Evolutionary conservation across 2,113 vertebrate genomes (phyloP).

Genomic region (Ctenomys sociabilis): DNA sequence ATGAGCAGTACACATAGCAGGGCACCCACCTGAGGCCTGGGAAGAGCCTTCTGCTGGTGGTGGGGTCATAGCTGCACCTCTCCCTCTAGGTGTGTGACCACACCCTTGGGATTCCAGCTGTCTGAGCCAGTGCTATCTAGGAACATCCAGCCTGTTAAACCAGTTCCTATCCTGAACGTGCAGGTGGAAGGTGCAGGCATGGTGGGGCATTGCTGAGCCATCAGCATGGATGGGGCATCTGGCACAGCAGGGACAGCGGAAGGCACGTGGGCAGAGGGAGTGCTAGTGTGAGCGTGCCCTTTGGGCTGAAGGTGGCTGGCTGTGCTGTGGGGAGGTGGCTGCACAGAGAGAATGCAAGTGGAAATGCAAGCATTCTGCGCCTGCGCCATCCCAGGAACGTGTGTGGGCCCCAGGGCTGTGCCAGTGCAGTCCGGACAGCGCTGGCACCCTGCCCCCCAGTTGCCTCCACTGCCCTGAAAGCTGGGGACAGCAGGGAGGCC

Average conservation of each 20-base stretch:
- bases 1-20: fast-evolving
- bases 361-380: background rate
- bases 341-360: background rate
- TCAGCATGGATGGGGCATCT: background rate
- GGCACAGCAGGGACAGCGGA: background rate
- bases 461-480: slow-evolving; percentile 8
- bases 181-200: fast-evolving
- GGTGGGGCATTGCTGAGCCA: background rate
- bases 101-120: background rate
- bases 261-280: background rate
- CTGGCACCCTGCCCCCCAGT: slow-evolving; percentile 28
- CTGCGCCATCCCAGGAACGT: background rate
- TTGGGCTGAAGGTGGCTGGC: background rate
- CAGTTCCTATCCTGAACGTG: slow-evolving; percentile 38
- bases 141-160: background rate
- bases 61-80: fast-evolving
- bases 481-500: background rate
- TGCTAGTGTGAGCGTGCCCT: fast-evolving
- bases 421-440: background rate
- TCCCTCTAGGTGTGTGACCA: background rate
- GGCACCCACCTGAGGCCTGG: background rate
- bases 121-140: background rate
- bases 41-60: background rate
- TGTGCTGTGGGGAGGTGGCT: background rate
- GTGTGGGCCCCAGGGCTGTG: background rate